Evolutionary conservation across 2,888 invertebrate genomes (phyloP), one percentile per base, ranked within the genome.

Genomic region (Phyto melanocephala): DNA sequence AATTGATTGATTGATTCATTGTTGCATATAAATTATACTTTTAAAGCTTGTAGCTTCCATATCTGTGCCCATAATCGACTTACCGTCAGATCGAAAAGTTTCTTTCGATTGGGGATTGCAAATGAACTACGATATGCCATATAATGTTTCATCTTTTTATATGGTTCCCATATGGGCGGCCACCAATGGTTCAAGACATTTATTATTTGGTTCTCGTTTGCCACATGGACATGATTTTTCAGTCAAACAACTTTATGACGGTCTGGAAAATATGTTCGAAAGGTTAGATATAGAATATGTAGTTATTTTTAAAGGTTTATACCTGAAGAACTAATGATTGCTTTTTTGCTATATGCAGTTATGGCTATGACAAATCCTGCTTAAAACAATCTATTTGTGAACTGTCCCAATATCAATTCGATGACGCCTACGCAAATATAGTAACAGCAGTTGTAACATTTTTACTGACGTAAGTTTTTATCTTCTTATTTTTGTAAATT

Each of bases 401-500:
- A 85, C 90, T 95, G 22, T 93, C 95, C 1, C 92, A 92, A 63
- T 92, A 93, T 84, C 94, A 95, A 0, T 89, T 95, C 42, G 92
- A 93, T 75, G 86, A 86, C 13, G 90, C 80, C 0, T 85, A 88
- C 5, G 92, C 92, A 65, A 93, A 93, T 86, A 90, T 95, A 6
- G 88, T 95, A 0, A 94, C 94, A 80, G 95, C 95, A 89, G 90
- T 95, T 50, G 91, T 95, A 42, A 93, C 93, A 80, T 93, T 94
- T 86, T 90, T 95, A 20, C 92, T 95, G 56, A 95, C 95, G 95
- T 95, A 91, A 93, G 94, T 86, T n/a, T n/a, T n/a, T n/a, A n/a
- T n/a, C n/a, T n/a, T n/a, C n/a, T n/a, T n/a, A n/a, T n/a, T n/a
- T n/a, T n/a, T n/a, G n/a, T n/a, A n/a, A n/a, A n/a, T n/a, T n/a